These are phyloP conservation scores for Acinonyx jubatus DNA, from an alignment of 2,113 vertebrate genomes.

Conservation along the genomic window DNA sequence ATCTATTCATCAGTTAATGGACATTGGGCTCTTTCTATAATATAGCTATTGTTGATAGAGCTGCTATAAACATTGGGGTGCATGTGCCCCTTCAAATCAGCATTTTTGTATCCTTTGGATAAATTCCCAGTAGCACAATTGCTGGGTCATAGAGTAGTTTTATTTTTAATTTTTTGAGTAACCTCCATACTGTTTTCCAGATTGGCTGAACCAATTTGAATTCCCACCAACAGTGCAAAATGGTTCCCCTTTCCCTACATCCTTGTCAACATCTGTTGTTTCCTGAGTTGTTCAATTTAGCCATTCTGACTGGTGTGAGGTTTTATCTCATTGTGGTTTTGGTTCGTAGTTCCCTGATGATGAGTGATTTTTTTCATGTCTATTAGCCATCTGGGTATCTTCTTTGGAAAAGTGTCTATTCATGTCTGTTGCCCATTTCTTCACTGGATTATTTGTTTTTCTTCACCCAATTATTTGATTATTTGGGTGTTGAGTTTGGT, in stretches of 20 bases:
- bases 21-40: background rate
- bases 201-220: background rate
- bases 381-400: background rate
- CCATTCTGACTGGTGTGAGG: background rate
- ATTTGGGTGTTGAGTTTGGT: background rate
- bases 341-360: background rate
- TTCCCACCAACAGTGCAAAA: background rate
- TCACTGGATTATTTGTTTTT: background rate
- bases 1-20: background rate
- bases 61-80: background rate
- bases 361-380: background rate
- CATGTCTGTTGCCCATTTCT: background rate
- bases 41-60: background rate
- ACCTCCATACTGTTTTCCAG: background rate
- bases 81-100: background rate
- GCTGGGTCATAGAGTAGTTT: background rate
- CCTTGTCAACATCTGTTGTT: background rate
- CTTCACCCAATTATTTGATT: background rate
- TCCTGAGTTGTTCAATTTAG: background rate
- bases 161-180: background rate
- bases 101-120: background rate
- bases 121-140: background rate
- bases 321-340: background rate
- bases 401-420: background rate
- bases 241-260: background rate